Evolutionary conservation across 2,888 invertebrate species (phyloP).

Genomic region (Drosophila paramelanica): DNA sequence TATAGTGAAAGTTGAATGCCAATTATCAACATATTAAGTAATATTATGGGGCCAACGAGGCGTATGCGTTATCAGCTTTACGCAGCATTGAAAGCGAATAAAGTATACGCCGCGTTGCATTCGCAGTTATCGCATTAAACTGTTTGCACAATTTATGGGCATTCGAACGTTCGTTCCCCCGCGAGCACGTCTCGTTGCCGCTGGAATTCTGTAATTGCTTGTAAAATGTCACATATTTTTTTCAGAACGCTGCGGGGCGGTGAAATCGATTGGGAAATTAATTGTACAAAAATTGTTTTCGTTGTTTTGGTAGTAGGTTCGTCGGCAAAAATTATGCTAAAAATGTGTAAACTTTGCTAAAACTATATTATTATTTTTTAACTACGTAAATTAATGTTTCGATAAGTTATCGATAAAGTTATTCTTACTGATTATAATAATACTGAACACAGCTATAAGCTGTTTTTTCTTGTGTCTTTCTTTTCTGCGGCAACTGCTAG

Average conservation of each 20-base stretch:
- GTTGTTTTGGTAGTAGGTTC: not conserved
- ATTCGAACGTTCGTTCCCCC: not conserved
- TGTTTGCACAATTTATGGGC: slow-evolving; percentile 37
- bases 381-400: not conserved
- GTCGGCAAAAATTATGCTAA: not conserved
- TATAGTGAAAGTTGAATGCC: slow-evolving; percentile 9
- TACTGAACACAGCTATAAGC: too few relatives aligned
- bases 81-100: slow-evolving; percentile 35
- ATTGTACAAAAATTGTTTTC: slow-evolving; percentile 14
- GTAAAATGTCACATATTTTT: slow-evolving; percentile 42
- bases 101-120: slow-evolving; percentile 42
- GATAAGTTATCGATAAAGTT: not conserved
- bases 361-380: not conserved
- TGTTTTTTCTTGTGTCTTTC: too few relatives aligned
- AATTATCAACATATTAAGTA: slow-evolving; percentile 57
- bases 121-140: slow-evolving; percentile 39
- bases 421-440: not conserved
- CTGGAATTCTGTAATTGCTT: slow-evolving; percentile 30
- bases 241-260: slow-evolving; percentile 1
- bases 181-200: not conserved
- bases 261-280: slow-evolving; percentile 15
- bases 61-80: slow-evolving; percentile 60
- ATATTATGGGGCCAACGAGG: slow-evolving; percentile 46
- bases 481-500: too few relatives aligned
- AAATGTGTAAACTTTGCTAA: not conserved